These are phyloP conservation scores for Collichthys lucidus DNA, from an alignment of 2,113 vertebrate species.

Conservation along the genomic window DNA sequence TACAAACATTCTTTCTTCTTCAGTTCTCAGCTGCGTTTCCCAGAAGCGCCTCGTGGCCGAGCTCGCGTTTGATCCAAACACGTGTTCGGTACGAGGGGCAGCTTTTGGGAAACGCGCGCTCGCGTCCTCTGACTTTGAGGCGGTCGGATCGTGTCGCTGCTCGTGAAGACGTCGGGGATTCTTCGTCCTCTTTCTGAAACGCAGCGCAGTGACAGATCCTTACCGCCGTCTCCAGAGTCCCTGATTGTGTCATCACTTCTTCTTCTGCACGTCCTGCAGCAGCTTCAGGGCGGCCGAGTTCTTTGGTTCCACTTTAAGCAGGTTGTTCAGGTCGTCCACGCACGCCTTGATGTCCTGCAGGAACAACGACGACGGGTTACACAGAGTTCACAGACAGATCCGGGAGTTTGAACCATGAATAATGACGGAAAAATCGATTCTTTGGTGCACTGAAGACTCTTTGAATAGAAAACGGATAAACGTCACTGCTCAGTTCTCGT, in stretches of 20 bases:
- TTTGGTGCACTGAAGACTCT: too few relatives aligned
- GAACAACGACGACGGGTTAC: neutral
- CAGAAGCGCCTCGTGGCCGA: conserved; percentile 5
- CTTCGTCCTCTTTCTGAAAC: too few relatives aligned
- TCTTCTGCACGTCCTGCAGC: conserved; percentile 88
- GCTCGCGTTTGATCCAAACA: conserved; percentile 26
- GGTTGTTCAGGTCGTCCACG: conserved; percentile 85
- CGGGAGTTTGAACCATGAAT: too few relatives aligned
- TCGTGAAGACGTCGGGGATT: neutral
- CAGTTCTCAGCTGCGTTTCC: conserved; percentile 17
- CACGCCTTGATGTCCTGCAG: conserved; percentile 88
- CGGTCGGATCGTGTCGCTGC: conserved; percentile 4
- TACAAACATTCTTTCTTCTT: conserved; percentile 22
- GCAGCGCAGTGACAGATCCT: conserved; percentile 35
- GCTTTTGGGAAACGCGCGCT: conserved; percentile 36
- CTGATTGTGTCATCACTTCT: conserved; percentile 58
- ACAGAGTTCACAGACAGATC: too few relatives aligned
- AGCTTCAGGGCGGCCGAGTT: conserved; percentile 90
- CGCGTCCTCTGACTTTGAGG: neutral
- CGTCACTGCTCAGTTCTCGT: too few relatives aligned
- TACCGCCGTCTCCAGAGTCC: conserved; percentile 4
- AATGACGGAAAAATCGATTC: too few relatives aligned
- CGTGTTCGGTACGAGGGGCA: neutral
- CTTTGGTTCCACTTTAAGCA: conserved; percentile 90
- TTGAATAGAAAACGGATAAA: too few relatives aligned